A percentile compares a stretch with the other conserved stretches of the same genome.
Conservation (phyloP, 35 echinoderm and acorn worm species). For the Strongylocentrotus purpuratus region DNA sequence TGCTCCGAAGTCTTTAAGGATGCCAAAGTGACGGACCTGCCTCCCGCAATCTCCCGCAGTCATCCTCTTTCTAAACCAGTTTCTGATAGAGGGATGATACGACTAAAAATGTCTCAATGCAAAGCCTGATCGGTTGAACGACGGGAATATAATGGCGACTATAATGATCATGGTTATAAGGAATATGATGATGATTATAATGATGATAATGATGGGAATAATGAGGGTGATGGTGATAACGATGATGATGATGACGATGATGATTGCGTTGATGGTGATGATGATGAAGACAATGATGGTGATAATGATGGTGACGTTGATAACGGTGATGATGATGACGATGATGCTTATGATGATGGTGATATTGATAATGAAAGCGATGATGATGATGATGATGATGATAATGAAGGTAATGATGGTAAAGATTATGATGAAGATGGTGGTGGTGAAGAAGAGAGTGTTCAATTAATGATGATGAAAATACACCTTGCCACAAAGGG, state of each 20-base stretch:
- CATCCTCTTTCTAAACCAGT: too few relatives aligned
- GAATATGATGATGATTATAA: not conserved
- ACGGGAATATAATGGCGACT: not conserved
- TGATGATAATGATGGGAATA: not conserved
- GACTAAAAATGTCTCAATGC: not conserved
- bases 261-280: not conserved
- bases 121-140: not conserved
- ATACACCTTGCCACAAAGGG: not conserved
- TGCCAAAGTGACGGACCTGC: not conserved
- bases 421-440: not conserved
- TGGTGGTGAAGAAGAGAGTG: not conserved
- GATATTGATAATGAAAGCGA: not conserved
- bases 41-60: too few relatives aligned
- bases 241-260: not conserved
- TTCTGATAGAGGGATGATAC: not conserved
- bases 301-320: not conserved
- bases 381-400: not conserved
- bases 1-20: not conserved
- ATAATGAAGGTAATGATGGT: not conserved
- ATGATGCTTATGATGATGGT: too few relatives aligned
- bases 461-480: not conserved
- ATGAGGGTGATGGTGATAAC: too few relatives aligned
- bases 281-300: not conserved
- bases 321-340: not conserved
- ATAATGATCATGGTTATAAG: not conserved